Evolutionary conservation across 1,140 invertebrate genomes (phyloP).

Genomic region (Coelopa frigida): DNA sequence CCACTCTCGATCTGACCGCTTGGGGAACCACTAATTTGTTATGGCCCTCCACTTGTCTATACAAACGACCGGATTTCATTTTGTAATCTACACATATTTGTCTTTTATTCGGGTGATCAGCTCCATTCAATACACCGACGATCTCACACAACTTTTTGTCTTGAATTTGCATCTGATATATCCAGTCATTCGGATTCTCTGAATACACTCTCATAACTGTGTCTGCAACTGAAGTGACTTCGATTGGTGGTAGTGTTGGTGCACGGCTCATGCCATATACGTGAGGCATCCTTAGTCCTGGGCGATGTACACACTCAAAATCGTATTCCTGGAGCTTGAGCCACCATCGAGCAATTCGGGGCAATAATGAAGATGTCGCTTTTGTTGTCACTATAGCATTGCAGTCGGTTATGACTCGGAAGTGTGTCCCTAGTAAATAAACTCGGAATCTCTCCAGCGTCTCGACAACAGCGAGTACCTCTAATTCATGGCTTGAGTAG

Average conservation of each 20-base stretch:
- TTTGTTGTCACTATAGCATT: constrained; percentile 4
- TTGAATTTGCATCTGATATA: neutral
- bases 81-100: too few relatives aligned
- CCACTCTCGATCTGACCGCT: too few relatives aligned
- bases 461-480: constrained; percentile 6
- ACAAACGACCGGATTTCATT: too few relatives aligned
- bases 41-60: too few relatives aligned
- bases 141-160: neutral
- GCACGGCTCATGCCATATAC: neutral
- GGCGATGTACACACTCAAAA: constrained; percentile 2
- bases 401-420: neutral
- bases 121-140: neutral
- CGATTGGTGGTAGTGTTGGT: neutral
- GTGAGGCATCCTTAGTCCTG: neutral
- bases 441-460: constrained; percentile 1
- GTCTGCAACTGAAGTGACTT: neutral
- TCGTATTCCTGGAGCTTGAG: too few relatives aligned
- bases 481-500: constrained; percentile 1
- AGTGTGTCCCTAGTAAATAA: constrained; percentile 3
- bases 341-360: constrained; percentile 28
- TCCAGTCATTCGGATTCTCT: neutral
- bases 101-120: too few relatives aligned
- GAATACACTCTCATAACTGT: neutral
- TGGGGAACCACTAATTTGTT: too few relatives aligned
- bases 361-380: constrained; percentile 10